Percentiles rank a stretch among this genome's conserved stretches.
Conservation (phyloP, 2,888 invertebrate species). For the Julus scanicus region DNA sequence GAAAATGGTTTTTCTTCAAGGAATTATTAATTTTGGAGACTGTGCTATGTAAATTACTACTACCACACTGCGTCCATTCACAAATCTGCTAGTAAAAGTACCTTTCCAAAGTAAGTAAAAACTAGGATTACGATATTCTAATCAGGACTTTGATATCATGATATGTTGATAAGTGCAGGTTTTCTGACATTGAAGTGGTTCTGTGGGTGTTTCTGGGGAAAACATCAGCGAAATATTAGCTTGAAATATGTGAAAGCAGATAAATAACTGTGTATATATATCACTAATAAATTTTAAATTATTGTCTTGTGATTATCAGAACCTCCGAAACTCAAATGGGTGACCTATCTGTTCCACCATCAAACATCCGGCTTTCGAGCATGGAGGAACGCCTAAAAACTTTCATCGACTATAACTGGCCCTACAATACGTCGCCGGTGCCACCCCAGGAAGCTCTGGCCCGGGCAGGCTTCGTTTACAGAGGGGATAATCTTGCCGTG, state of each 20-base stretch:
- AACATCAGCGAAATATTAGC: neutral
- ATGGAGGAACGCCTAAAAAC: conserved; percentile 75
- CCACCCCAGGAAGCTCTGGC: conserved; percentile 73
- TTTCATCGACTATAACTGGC: conserved; percentile 75
- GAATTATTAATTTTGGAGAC: too few relatives aligned
- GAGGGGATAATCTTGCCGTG: conserved; percentile 76
- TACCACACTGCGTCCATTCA: too few relatives aligned
- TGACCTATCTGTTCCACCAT: conserved; percentile 12
- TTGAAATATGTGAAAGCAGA: neutral
- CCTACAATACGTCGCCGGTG: conserved; percentile 75
- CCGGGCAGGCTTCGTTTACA: conserved; percentile 82
- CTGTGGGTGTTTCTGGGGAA: too few relatives aligned
- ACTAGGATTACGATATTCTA: too few relatives aligned
- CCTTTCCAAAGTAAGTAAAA: too few relatives aligned
- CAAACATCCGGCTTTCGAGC: neutral
- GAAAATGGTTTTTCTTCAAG: too few relatives aligned
- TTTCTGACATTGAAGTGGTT: too few relatives aligned
- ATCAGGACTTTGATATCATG: too few relatives aligned
- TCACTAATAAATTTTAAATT: neutral
- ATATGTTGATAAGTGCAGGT: too few relatives aligned
- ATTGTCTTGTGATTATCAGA: neutral
- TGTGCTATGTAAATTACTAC: too few relatives aligned
- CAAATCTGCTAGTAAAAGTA: too few relatives aligned
- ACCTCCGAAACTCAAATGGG: neutral
- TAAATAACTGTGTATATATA: neutral